Evolutionary conservation across 2,888 invertebrate species (phyloP).

Genomic region (Scaptomyza polygonia): DNA sequence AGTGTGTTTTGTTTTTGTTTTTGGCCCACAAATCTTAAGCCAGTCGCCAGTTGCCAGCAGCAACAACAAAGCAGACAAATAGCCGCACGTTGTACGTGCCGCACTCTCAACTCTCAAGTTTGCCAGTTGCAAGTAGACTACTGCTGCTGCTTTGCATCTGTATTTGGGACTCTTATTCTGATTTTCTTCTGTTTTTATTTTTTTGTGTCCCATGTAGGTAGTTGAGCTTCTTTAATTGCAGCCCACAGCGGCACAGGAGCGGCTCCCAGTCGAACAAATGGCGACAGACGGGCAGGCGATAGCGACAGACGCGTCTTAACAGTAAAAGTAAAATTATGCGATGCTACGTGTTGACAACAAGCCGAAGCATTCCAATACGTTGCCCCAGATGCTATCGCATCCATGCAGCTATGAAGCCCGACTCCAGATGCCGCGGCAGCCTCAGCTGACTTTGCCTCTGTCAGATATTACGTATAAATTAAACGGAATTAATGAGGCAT

Average conservation of each 20-base stretch:
- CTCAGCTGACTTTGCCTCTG: constrained; percentile 47
- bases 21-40: constrained; percentile 73
- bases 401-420: constrained; percentile 28
- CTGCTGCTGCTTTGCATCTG: constrained; percentile 44
- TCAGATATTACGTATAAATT: constrained; percentile 77
- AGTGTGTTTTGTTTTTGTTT: constrained; percentile 33
- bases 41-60: constrained; percentile 74
- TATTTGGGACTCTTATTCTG: constrained; percentile 46
- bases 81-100: constrained; percentile 77
- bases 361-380: constrained; percentile 75
- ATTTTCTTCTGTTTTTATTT: too few relatives aligned
- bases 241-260: constrained; percentile 72
- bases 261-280: constrained; percentile 58
- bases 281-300: constrained; percentile 4
- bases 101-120: constrained; percentile 38
- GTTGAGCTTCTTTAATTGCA: constrained; percentile 77
- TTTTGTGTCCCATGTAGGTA: constrained; percentile 56
- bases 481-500: constrained; percentile 47
- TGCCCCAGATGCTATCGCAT: constrained; percentile 59
- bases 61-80: constrained; percentile 75
- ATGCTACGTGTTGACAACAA: constrained; percentile 75
- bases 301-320: constrained; percentile 55
- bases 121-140: constrained; percentile 16
- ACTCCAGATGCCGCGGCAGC: constrained; percentile 11
- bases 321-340: constrained; percentile 77